Evolutionary conservation across 2,797 vertebrate genomes (phyloP).

Genomic region (Danio kyathit): DNA sequence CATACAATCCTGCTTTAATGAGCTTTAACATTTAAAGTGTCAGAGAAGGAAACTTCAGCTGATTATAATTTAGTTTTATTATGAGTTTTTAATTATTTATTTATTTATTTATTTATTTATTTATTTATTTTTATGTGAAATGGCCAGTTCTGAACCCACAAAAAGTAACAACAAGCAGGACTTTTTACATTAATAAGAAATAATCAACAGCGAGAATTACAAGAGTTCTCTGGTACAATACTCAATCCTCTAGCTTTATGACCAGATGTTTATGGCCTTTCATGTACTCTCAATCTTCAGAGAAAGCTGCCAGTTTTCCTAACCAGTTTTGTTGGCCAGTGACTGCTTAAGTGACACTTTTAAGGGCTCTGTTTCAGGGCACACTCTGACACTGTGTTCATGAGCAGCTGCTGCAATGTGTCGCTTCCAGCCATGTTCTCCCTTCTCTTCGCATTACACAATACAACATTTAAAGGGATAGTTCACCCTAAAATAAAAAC

Average conservation of each 20-base stretch:
- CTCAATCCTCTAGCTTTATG: constrained; percentile 22
- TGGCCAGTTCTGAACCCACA: too few relatives aligned
- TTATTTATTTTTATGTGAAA: too few relatives aligned
- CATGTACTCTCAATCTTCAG: constrained; percentile 41
- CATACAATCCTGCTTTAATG: too few relatives aligned
- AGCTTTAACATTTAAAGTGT: too few relatives aligned
- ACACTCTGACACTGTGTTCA: neutral
- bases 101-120: too few relatives aligned
- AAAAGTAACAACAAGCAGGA: too few relatives aligned
- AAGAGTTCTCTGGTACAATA: too few relatives aligned
- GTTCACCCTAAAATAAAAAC: neutral
- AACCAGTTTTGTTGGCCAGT: constrained; percentile 12
- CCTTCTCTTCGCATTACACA: neutral
- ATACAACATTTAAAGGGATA: neutral
- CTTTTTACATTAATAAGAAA: too few relatives aligned
- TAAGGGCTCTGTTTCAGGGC: constrained; percentile 26
- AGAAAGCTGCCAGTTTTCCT: constrained; percentile 10
- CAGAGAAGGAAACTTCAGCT: too few relatives aligned
- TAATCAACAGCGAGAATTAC: too few relatives aligned
- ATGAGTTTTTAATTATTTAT: too few relatives aligned
- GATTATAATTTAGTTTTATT: too few relatives aligned
- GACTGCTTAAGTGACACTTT: constrained; percentile 5
- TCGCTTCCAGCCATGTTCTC: neutral
- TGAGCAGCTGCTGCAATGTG: neutral
- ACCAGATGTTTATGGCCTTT: constrained; percentile 34